Percentiles rank a stretch among this genome's conserved stretches.
These are phyloP conservation scores for Thalassophryne amazonica DNA, from an alignment of 2,797 vertebrate genomes.

Conservation along the genomic window DNA sequence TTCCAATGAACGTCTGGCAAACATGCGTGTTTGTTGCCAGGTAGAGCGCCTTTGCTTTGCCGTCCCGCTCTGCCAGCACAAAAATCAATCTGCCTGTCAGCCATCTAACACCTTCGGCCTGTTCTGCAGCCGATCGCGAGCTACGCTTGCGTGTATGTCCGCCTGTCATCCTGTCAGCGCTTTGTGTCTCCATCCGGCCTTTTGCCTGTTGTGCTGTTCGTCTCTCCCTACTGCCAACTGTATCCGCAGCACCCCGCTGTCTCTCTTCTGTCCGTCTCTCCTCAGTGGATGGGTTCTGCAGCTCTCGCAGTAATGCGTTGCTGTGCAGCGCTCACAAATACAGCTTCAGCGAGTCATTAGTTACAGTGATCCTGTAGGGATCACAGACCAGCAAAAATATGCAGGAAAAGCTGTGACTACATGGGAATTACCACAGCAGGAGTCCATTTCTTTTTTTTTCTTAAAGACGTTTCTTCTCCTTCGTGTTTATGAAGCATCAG, in stretches of 20 bases:
- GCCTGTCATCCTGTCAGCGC: constrained; percentile 40
- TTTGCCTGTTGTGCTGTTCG: constrained; percentile 17
- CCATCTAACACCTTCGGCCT: constrained; percentile 41
- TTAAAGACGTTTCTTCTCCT: neutral
- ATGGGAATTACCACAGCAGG: neutral
- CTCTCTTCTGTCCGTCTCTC: neutral
- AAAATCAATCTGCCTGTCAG: constrained; percentile 69
- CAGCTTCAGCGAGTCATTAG: constrained; percentile 21
- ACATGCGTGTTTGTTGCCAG: constrained; percentile 4
- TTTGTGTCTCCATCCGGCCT: constrained; percentile 1
- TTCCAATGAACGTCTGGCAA: constrained; percentile 37
- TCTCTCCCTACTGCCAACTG: constrained; percentile 9
- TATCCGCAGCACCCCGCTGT: constrained; percentile 9
- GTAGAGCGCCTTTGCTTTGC: constrained; percentile 28
- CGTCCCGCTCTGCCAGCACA: constrained; percentile 24
- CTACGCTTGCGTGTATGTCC: constrained; percentile 4
- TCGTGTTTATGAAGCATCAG: neutral
- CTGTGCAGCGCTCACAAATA: neutral
- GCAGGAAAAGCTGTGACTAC: neutral
- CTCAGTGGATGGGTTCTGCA: neutral
- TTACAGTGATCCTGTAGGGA: neutral
- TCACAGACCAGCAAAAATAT: neutral
- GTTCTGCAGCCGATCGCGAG: constrained; percentile 39
- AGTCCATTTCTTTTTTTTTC: neutral
- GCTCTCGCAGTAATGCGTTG: constrained; percentile 10